Conservation (phyloP, 2,113 vertebrate genomes). For the Varanus salvator region DNA sequence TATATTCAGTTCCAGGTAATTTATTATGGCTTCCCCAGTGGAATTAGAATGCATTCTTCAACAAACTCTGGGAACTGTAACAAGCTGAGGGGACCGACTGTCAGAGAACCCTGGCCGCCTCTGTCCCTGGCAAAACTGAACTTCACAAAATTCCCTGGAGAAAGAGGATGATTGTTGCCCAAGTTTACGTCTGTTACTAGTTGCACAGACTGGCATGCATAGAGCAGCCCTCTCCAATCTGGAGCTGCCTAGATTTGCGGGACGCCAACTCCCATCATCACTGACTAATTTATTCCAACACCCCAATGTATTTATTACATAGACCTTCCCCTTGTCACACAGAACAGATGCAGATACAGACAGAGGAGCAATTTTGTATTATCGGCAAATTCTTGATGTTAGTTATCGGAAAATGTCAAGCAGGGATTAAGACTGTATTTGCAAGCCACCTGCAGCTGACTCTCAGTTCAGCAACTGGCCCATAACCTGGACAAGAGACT, state of each 20-base stretch:
- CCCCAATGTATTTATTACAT: background rate
- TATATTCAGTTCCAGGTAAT: background rate
- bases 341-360: background rate
- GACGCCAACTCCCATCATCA: too few species aligned
- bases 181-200: background rate
- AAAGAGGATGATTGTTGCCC: background rate
- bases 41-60: background rate
- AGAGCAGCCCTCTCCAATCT: too few species aligned
- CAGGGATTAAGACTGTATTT: background rate
- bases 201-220: too few species aligned
- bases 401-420: background rate
- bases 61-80: background rate
- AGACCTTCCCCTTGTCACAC: background rate
- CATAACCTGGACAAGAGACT: background rate
- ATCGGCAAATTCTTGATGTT: background rate
- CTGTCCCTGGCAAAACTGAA: background rate
- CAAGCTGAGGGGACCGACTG: background rate
- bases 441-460: background rate
- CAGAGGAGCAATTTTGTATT: background rate
- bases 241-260: too few species aligned
- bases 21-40: background rate
- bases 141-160: background rate
- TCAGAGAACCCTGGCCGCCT: background rate
- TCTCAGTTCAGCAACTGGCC: background rate
- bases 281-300: background rate